A percentile compares a stretch with the other conserved stretches of the same genome.
Conservation (phyloP, 2,113 vertebrate genomes). For the Ceuthmochares aereus region DNA sequence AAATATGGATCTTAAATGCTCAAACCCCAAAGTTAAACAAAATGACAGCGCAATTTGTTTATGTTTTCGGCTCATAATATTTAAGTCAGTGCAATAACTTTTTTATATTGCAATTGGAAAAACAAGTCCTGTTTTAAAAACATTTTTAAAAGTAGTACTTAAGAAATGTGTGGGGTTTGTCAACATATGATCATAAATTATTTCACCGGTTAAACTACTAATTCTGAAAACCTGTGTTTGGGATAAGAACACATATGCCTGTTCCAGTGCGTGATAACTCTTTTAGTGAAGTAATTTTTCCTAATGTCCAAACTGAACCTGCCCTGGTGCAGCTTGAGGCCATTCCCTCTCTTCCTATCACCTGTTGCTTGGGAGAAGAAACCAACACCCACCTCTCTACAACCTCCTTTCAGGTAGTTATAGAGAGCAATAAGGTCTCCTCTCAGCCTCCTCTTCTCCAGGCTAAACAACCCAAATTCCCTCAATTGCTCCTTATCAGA, state of each 20-base stretch:
- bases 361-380: no score
- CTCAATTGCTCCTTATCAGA: no score
- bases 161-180: not conserved
- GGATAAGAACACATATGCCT: not conserved
- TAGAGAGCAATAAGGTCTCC: no score
- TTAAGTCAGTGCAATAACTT: not conserved
- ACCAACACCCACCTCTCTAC: no score
- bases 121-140: not conserved
- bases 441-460: no score
- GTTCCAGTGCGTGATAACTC: no score
- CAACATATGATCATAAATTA: not conserved
- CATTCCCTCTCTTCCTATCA: no score
- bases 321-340: no score
- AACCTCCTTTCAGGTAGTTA: no score
- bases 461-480: no score
- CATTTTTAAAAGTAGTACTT: not conserved
- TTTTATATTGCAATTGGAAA: not conserved
- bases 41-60: not conserved
- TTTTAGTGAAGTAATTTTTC: no score
- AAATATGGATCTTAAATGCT: not conserved
- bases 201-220: not conserved
- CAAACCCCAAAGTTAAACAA: not conserved
- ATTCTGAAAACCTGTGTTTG: not conserved
- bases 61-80: not conserved
- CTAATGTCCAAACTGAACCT: no score